Conservation (phyloP, 2,113 vertebrate genomes). For the Microtus pennsylvanicus region DNA sequence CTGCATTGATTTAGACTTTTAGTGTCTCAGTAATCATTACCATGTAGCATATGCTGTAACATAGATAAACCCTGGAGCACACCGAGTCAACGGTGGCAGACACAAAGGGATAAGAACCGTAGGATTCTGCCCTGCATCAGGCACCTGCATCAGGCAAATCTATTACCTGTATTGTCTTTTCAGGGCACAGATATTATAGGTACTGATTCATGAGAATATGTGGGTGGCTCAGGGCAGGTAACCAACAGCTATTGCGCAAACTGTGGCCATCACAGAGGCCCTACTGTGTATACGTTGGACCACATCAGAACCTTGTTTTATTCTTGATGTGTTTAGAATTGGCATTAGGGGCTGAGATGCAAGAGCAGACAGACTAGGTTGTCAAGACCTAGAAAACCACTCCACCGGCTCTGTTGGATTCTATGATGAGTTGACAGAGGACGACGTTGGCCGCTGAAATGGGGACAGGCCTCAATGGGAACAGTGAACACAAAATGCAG, state of each 20-base stretch:
- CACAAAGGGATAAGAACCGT: not conserved
- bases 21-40: not conserved
- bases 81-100: not conserved
- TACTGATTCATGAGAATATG: not conserved
- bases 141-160: not conserved
- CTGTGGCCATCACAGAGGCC: not conserved
- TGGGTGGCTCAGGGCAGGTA: not conserved
- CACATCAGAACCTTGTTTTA: not conserved
- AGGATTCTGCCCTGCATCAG: not conserved
- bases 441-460: not conserved
- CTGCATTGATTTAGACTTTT: not conserved
- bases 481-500: too few relatives aligned
- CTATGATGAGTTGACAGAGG: too few relatives aligned
- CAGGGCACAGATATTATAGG: not conserved
- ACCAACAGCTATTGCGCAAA: not conserved
- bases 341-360: not conserved
- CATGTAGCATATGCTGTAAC: rapidly evolving
- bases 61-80: not conserved
- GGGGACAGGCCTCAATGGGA: not conserved
- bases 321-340: not conserved
- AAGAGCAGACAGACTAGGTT: not conserved
- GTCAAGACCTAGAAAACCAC: not conserved
- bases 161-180: not conserved
- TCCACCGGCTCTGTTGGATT: not conserved
- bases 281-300: too few relatives aligned